phyloP scores from a whole-genome alignment of 2,113 vertebrate genomes.

The Caracal caracal region DNA sequence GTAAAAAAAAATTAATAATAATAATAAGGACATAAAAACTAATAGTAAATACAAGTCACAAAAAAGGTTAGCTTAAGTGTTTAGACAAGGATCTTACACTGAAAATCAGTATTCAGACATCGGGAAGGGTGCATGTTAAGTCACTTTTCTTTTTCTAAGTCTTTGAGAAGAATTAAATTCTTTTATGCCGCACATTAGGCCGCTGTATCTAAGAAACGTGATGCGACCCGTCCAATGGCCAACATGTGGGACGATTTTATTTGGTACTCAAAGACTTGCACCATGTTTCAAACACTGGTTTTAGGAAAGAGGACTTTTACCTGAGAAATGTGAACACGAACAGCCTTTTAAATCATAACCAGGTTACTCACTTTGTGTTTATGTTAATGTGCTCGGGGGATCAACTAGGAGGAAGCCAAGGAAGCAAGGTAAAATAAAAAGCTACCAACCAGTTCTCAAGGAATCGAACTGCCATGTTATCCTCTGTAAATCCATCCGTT shows the following conservation, averaged over 20 bases:
- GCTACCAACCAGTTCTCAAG: conserved; percentile 38
- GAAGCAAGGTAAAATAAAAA: neutral
- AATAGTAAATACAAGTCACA: conserved; percentile 40
- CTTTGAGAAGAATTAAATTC: conserved; percentile 23
- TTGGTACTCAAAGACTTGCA: neutral
- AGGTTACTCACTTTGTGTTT: conserved; percentile 19
- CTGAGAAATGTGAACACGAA: neutral
- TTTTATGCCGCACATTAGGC: neutral
- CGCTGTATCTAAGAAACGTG: neutral
- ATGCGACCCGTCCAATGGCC: rapidly evolving
- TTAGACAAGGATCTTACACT: conserved; percentile 33
- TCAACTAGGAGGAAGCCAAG: neutral
- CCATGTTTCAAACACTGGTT: conserved; percentile 17
- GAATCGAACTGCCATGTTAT: conserved; percentile 31
- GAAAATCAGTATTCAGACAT: conserved; percentile 49
- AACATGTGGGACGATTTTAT: conserved; percentile 28
- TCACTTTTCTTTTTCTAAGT: neutral
- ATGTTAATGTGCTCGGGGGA: neutral
- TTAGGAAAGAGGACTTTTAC: neutral
- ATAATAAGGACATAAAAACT: conserved; percentile 38
- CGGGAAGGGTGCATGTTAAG: neutral
- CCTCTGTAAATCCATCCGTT: neutral
- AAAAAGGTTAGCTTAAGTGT: neutral
- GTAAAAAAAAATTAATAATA: neutral
- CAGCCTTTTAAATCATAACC: neutral